A percentile compares a stretch with the other conserved stretches of the same genome.
phyloP scores from a whole-genome alignment of 1,140 invertebrate genomes.

The Phymastichus coffea region DNA sequence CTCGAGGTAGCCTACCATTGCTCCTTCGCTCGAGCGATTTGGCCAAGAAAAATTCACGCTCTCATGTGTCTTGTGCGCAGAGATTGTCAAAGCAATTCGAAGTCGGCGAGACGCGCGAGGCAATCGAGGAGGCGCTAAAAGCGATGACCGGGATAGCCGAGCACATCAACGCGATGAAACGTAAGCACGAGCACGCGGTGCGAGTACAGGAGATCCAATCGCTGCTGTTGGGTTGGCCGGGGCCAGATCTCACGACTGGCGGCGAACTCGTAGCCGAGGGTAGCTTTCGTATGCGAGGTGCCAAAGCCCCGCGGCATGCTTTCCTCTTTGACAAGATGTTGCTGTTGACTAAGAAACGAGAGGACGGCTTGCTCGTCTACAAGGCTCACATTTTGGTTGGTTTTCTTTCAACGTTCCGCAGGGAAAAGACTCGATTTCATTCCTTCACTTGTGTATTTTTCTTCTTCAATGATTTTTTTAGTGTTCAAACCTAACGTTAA shows the following conservation, averaged over 20 bases:
- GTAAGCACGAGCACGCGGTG: constrained; percentile 87
- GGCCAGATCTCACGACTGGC: constrained; percentile 87
- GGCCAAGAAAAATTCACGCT: no score
- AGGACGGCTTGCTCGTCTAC: constrained; percentile 85
- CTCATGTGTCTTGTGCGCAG: constrained; percentile 62
- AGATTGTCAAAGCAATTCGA: constrained; percentile 83
- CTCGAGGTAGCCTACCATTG: constrained; percentile 70
- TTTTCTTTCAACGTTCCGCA: constrained; percentile 13
- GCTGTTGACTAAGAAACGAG: constrained; percentile 90
- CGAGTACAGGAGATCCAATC: constrained; percentile 89
- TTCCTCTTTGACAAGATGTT: constrained; percentile 96
- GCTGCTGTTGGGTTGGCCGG: constrained; percentile 84
- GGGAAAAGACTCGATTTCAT: not conserved
- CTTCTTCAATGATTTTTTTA: constrained; percentile 47
- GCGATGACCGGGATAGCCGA: constrained; percentile 90
- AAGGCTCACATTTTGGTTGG: constrained; percentile 87
- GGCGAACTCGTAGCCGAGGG: constrained; percentile 93
- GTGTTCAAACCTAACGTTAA: constrained; percentile 97
- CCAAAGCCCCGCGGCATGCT: constrained; percentile 78
- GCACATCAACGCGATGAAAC: constrained; percentile 93
- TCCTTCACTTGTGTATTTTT: not conserved
- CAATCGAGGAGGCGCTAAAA: constrained; percentile 76
- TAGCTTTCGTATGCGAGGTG: constrained; percentile 77
- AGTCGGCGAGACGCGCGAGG: constrained; percentile 41
- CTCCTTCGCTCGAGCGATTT: no score